A percentile compares a stretch with the other conserved stretches of the same genome.
Conservation (phyloP, 2,888 invertebrate genomes). For the Slavum lentiscoides region DNA sequence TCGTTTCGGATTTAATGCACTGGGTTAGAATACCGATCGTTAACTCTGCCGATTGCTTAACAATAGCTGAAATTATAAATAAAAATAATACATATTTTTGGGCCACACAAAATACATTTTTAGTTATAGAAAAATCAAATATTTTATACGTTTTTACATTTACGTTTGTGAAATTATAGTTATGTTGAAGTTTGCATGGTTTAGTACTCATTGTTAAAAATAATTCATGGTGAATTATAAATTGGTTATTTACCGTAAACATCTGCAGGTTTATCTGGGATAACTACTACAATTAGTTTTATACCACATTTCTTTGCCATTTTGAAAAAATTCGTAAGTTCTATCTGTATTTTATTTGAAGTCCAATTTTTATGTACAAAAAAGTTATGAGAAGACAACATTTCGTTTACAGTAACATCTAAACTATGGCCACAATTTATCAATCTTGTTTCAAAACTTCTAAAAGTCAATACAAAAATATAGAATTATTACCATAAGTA, state of each 20-base stretch:
- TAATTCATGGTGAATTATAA: neutral
- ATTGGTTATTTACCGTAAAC: constrained; percentile 7
- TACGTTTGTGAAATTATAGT: neutral
- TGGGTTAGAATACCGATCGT: constrained; percentile 72
- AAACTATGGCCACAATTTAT: too few species aligned
- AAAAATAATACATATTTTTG: too few species aligned
- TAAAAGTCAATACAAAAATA: too few species aligned
- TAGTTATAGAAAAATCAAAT: too few species aligned
- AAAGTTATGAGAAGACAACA: too few species aligned
- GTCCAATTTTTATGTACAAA: too few species aligned
- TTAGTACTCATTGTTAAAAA: neutral
- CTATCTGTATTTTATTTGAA: neutral
- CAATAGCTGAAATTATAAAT: constrained; percentile 59
- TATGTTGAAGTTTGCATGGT: neutral
- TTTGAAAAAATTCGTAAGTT: neutral
- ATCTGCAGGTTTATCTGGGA: neutral
- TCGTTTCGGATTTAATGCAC: constrained; percentile 68
- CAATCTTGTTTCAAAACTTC: too few species aligned
- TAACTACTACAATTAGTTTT: constrained; percentile 24
- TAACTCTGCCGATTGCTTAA: constrained; percentile 73
- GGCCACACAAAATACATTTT: too few species aligned
- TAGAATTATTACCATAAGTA: neutral
- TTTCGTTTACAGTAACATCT: too few species aligned
- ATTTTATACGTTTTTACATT: too few species aligned
- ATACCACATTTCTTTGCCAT: neutral